These are phyloP conservation scores for Colletes gigas DNA, from an alignment of 1,140 invertebrate species.

Conservation along the genomic window DNA sequence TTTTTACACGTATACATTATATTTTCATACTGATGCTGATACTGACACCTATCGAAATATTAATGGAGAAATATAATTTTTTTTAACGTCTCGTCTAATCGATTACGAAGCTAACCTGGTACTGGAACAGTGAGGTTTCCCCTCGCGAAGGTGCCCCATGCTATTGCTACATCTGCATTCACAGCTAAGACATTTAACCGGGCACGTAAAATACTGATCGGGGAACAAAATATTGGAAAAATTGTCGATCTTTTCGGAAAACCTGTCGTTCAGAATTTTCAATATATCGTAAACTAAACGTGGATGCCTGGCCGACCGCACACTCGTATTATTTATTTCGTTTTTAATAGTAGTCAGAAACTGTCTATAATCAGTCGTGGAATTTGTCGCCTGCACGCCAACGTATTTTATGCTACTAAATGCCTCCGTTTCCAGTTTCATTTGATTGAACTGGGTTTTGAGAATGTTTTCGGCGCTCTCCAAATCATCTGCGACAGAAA, in stretches of 20 bases:
- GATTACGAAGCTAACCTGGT: conserved; percentile 75
- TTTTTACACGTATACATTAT: conserved; percentile 88
- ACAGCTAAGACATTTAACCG: conserved; percentile 87
- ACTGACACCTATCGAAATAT: conserved; percentile 81
- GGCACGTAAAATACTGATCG: conserved; percentile 91
- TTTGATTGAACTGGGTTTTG: conserved; percentile 83
- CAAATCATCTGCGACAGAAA: conserved; percentile 76
- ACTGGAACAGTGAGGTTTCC: conserved; percentile 83
- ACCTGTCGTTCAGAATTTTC: conserved; percentile 90
- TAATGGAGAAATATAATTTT: neutral
- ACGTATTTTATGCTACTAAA: conserved; percentile 89
- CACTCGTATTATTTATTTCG: conserved; percentile 86
- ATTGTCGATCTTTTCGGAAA: conserved; percentile 86
- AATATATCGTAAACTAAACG: conserved; percentile 86
- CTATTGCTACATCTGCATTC: conserved; percentile 86
- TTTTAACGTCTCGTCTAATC: neutral
- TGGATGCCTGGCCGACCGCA: conserved; percentile 86
- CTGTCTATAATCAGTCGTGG: conserved; percentile 81
- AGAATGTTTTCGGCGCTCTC: conserved; percentile 87
- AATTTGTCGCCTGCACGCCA: conserved; percentile 82
- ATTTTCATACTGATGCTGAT: conserved; percentile 91
- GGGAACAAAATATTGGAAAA: conserved; percentile 86
- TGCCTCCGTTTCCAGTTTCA: conserved; percentile 85
- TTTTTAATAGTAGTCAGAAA: conserved; percentile 78
- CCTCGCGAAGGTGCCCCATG: conserved; percentile 90